Evolutionary conservation across 2,113 vertebrate genomes (phyloP), one percentile per base, ranked within the genome.

Genomic region (Sinocyclocheilus grahami): DNA sequence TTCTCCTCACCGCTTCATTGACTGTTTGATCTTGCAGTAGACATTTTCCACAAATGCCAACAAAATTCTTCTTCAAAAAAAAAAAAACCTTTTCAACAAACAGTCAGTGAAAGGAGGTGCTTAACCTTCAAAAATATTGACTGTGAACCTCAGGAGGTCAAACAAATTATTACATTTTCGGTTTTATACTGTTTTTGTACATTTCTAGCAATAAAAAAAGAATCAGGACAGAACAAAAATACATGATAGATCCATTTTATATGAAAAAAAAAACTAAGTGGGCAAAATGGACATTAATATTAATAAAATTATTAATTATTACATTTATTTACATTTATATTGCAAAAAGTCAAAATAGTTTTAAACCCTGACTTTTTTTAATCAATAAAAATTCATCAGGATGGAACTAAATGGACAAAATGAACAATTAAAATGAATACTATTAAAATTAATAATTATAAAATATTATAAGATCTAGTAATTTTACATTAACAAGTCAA

Each of bases 1-100:
- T 63, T 30, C 48, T 11, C 16, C 67, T 88, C 78, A 63, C 55
- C 46, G 33, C 33, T 84, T 62, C 60, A 79, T 12, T 67, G 67
- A 76, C 39, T 55, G 46, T 83, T 11, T 78, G 67, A 75, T 80
- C 53, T 63, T 22, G 33, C 33, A 39, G 67, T 10, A 39, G 69
- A 72, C 69, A 10, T 16, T 71, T 37, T 37, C 3, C 2, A 72
- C 69, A 72, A 39, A 20, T 22, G 18, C 27, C 27, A 71, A 37
- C 67, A 39, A 30, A 53, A 37, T 20, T 71, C 30, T 65, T 27
- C n/a, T 30, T 30, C 30, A n/a, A n/a, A 1, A 67, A n/a, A 33
- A 69, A 30, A 5, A 46, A 46, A 46, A 9, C 5, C 2, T 63
- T 24, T 65, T 30, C n/a, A 63, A 12, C 58, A 53, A 46, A 46